Conservation (phyloP, 1,140 invertebrate genomes). For the Papilio machaon region DNA sequence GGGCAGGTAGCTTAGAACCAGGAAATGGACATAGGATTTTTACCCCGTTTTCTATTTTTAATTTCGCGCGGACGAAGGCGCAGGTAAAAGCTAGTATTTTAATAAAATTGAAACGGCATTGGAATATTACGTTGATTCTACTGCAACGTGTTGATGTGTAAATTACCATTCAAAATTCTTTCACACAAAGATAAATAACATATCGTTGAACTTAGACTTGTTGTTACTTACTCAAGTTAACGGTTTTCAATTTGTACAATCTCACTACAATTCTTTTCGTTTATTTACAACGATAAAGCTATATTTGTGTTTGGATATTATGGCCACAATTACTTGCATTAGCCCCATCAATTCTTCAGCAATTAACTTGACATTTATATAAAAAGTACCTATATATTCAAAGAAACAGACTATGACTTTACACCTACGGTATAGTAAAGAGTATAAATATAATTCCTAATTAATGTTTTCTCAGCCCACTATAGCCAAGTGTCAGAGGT, state of each 20-base stretch:
- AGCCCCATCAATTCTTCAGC: neutral
- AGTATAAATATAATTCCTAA: neutral
- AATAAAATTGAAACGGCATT: neutral
- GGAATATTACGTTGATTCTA: neutral
- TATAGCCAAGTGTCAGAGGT: neutral
- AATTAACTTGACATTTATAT: neutral
- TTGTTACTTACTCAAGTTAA: neutral
- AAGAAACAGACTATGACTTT: neutral
- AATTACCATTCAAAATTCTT: neutral
- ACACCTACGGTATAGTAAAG: neutral
- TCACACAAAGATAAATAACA: neutral
- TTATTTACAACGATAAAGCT: neutral
- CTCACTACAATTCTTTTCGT: neutral
- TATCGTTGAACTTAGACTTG: neutral
- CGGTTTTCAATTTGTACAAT: neutral
- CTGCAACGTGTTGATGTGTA: neutral
- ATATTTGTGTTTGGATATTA: neutral
- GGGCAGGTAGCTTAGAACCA: no score
- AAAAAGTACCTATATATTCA: no score
- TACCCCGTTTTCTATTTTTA: no score
- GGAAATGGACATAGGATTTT: no score
- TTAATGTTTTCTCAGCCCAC: constrained; percentile 1
- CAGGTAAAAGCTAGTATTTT: no score
- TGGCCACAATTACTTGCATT: neutral
- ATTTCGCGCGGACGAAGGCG: no score